Percentiles rank a stretch among this genome's conserved stretches.
Conservation (phyloP, 1,140 invertebrate genomes). For the Zaprionus nigranus region DNA sequence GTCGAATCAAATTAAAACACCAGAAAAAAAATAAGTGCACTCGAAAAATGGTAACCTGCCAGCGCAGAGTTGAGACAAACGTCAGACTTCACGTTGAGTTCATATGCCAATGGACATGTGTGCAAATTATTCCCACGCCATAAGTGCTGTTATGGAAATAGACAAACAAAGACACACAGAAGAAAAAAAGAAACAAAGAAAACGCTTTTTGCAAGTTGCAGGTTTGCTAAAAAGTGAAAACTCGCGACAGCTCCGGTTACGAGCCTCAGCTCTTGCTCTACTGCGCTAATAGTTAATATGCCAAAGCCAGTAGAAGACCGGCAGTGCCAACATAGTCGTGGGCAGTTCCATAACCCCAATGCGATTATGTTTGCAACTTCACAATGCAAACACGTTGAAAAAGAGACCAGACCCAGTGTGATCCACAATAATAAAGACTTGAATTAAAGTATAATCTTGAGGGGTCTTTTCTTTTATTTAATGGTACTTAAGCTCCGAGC, state of each 20-base stretch:
- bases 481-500: too few relatives aligned
- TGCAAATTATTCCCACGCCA: slow-evolving; percentile 55
- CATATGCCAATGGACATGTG: slow-evolving; percentile 19
- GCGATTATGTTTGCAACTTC: background rate
- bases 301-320: background rate
- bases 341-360: slow-evolving; percentile 25
- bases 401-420: too few relatives aligned
- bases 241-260: slow-evolving; percentile 19
- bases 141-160: slow-evolving; percentile 54
- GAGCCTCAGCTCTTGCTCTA: slow-evolving; percentile 19
- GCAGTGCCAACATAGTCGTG: background rate
- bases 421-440: background rate
- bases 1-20: slow-evolving; percentile 32
- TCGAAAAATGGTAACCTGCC: slow-evolving; percentile 25
- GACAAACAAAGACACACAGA: slow-evolving; percentile 41
- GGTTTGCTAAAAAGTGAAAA: slow-evolving; percentile 18
- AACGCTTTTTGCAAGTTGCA: slow-evolving; percentile 17
- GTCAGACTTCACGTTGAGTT: slow-evolving; percentile 18
- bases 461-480: too few relatives aligned
- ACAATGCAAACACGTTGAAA: background rate
- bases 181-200: slow-evolving; percentile 21
- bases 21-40: slow-evolving; percentile 33
- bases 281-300: slow-evolving; percentile 17
- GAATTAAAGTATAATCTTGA: too few relatives aligned
- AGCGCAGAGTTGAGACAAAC: background rate